These are phyloP conservation scores for Periophthalmodon schlosseri DNA, from an alignment of 2,113 vertebrate species.

Conservation along the genomic window DNA sequence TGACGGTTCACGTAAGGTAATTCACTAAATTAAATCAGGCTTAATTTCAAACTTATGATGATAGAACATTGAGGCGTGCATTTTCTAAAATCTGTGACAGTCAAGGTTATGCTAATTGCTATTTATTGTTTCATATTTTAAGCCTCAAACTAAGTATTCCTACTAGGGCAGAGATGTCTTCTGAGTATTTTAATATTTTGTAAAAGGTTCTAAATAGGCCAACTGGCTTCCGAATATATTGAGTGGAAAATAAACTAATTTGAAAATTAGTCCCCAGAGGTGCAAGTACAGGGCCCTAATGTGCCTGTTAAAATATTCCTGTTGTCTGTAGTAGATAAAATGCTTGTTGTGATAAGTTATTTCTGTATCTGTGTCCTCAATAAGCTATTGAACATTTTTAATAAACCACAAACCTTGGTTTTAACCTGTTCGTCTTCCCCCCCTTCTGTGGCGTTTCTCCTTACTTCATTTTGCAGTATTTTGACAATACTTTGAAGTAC, in stretches of 20 bases:
- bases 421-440: constrained; percentile 33
- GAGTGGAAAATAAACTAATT: background rate
- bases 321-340: background rate
- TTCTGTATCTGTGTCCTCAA: background rate
- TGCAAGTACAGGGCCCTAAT: background rate
- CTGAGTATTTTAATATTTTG: background rate
- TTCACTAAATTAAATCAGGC: background rate
- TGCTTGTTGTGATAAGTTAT: background rate
- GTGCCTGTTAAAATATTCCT: background rate
- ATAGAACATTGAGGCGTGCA: background rate
- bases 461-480: constrained; percentile 74
- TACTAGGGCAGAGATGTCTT: background rate
- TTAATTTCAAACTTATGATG: background rate
- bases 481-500: constrained; percentile 76
- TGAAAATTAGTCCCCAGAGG: constrained; percentile 5
- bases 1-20: background rate
- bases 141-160: background rate
- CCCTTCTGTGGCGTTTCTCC: constrained; percentile 23
- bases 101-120: background rate
- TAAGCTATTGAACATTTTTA: background rate
- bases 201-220: constrained; percentile 6
- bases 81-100: background rate
- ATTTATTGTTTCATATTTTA: background rate
- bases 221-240: background rate
- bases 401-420: constrained; percentile 65